Evolutionary conservation across 1,140 invertebrate species (phyloP).

Genomic region (Sipha flava): DNA sequence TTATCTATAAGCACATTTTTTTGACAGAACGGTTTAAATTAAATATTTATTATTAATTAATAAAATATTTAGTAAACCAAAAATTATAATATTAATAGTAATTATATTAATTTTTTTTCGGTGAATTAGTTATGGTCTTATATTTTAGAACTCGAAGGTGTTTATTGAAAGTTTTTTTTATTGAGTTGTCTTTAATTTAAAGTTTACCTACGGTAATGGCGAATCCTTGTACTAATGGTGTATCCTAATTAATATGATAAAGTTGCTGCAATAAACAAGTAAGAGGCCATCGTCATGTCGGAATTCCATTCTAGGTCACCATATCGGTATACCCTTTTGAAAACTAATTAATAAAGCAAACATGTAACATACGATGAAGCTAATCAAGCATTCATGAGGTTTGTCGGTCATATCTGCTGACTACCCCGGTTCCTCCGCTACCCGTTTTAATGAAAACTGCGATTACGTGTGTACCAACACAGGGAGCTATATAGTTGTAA

Average conservation of each 20-base stretch:
- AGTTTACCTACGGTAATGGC: background rate
- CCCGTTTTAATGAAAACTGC: conserved; percentile 28
- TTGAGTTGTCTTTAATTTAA: background rate
- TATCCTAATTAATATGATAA: conserved; percentile 5
- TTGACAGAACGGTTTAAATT: too few relatives aligned
- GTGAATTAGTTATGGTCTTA: background rate
- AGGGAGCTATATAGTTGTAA: background rate
- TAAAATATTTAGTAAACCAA: too few relatives aligned
- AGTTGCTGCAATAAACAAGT: background rate
- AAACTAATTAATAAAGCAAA: conserved; percentile 26
- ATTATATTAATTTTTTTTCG: background rate
- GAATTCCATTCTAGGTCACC: conserved; percentile 1
- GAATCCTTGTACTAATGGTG: background rate
- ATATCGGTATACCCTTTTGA: background rate
- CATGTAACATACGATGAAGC: background rate
- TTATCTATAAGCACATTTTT: too few relatives aligned
- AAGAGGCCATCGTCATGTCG: background rate
- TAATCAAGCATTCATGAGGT: conserved; percentile 28
- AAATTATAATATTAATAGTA: too few relatives aligned
- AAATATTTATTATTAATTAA: too few relatives aligned
- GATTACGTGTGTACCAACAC: background rate
- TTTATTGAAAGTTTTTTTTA: background rate
- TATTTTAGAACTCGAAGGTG: background rate
- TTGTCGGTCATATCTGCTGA: conserved; percentile 13
- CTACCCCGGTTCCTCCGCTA: background rate